Conservation (phyloP, 2,888 invertebrate genomes). For the Plebejus argus region DNA sequence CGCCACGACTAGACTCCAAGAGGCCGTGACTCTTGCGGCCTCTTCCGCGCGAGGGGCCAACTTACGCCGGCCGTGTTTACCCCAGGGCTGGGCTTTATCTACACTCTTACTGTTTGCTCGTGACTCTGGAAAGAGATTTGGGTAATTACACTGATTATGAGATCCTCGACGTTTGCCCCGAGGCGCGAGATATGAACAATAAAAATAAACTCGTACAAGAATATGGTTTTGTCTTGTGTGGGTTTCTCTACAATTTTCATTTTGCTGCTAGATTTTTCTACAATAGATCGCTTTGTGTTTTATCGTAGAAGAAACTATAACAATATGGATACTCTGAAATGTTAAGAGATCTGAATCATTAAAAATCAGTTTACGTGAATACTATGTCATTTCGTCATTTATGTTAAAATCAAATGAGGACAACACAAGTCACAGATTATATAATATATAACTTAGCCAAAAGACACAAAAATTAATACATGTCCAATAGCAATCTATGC, state of each 20-base stretch:
- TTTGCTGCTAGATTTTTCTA: not conserved
- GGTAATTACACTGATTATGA: slow-evolving; percentile 77
- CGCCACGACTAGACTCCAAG: slow-evolving; percentile 56
- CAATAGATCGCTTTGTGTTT: not conserved
- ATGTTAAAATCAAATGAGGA: too few relatives aligned
- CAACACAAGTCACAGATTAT: too few relatives aligned
- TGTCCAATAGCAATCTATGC: too few relatives aligned
- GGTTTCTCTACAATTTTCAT: too few relatives aligned
- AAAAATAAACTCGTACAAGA: slow-evolving; percentile 38
- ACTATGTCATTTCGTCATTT: too few relatives aligned
- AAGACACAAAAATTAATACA: too few relatives aligned
- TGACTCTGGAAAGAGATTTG: slow-evolving; percentile 76
- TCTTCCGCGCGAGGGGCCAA: slow-evolving; percentile 47
- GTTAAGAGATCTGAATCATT: too few relatives aligned
- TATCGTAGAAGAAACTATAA: not conserved
- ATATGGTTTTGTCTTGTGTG: slow-evolving; percentile 22
- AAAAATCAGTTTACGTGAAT: too few relatives aligned
- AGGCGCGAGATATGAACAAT: slow-evolving; percentile 44
- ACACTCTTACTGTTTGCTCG: slow-evolving; percentile 71
- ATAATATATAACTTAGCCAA: too few relatives aligned
- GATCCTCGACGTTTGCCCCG: slow-evolving; percentile 50
- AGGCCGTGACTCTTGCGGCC: slow-evolving; percentile 43
- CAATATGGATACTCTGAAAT: not conserved
- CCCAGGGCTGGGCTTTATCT: slow-evolving; percentile 75
- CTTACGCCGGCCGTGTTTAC: slow-evolving; percentile 56